These are phyloP conservation scores for Ictidomys tridecemlineatus DNA, from an alignment of 2,113 vertebrate genomes.

Conservation along the genomic window DNA sequence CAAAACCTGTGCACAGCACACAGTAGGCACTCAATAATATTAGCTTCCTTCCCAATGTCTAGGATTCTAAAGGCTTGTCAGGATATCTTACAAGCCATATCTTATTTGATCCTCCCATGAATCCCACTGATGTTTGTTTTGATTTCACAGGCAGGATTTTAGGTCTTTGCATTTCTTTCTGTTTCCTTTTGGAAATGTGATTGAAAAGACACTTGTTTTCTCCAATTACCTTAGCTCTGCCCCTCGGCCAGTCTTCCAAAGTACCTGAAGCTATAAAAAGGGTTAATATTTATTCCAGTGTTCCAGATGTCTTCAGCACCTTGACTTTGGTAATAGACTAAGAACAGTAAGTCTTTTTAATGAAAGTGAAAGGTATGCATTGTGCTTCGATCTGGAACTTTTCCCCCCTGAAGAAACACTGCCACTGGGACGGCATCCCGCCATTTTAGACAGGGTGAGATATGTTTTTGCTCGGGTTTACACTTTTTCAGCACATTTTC, in stretches of 20 bases:
- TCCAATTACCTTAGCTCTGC: constrained; percentile 22
- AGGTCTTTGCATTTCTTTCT: constrained; percentile 35
- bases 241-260: not conserved
- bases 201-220: constrained; percentile 54
- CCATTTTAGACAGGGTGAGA: constrained; percentile 69
- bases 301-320: constrained; percentile 80
- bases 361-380: constrained; percentile 75
- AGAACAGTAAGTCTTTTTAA: constrained; percentile 79
- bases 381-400: constrained; percentile 71
- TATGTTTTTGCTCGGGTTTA: constrained; percentile 73
- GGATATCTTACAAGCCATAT: not conserved
- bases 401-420: constrained; percentile 65
- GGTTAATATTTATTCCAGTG: constrained; percentile 69
- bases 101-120: not conserved
- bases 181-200: constrained; percentile 34
- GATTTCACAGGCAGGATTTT: not conserved
- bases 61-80: not conserved
- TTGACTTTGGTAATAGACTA: constrained; percentile 72
- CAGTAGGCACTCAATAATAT: not conserved
- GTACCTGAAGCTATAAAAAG: constrained; percentile 59
- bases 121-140: not conserved
- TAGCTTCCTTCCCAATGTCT: not conserved
- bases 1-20: too few species aligned
- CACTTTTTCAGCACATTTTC: constrained; percentile 82
- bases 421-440: constrained; percentile 56